Base-by-base conservation (phyloP, 2,888 invertebrate species). In the Drosophila diplacantha region DNA sequence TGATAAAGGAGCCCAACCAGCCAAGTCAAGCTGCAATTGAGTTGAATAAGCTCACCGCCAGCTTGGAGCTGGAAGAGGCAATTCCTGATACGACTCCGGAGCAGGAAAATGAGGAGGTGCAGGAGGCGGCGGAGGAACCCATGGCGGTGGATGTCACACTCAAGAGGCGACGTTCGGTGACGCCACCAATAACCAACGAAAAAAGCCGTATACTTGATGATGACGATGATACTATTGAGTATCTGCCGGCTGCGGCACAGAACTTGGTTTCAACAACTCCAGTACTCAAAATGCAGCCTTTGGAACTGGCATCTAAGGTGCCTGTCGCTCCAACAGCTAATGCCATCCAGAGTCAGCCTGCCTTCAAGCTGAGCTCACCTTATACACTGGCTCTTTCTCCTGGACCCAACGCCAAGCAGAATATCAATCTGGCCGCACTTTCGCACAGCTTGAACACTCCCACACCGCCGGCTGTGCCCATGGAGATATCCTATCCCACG, bases 121-220 rank as follows among this genome's bases (percentile, higher is more conserved):
- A 26, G 22, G 35, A 16, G 12, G 16, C 37, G 5, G 50, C 54
- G 6, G 39, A 52, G 0, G 34, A 24, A 5, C 35, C 35, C 2
- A n/a, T 20, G 26, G 47, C 37, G 11, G 20, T 62, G 46, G 56
- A 49, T 56, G 57, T 24, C 26, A 35, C 46, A 3, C 51, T 72
- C 0, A 80, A 80, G 8, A 67, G 80, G 4, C 79, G 74, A 7
- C 77, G 80, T 2, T 80, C 80, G 0, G 14, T 46, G 0, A 73
- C 75, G 1, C 73, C 78, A 3, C 58, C 74, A 9, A 5, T 16
- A 2, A 53, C 4, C 31, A 18, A 22, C 31, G 60, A 47, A 7
- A 71, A 74, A 37, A 62, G 62, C 0, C 5, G 18, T 16, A 26
- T 74, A 57, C 26, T 11, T 29, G 3, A 18, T 31, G 11, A 14